phyloP scores from a whole-genome alignment of 2,888 invertebrate genomes.

The Acronicta aceris region DNA sequence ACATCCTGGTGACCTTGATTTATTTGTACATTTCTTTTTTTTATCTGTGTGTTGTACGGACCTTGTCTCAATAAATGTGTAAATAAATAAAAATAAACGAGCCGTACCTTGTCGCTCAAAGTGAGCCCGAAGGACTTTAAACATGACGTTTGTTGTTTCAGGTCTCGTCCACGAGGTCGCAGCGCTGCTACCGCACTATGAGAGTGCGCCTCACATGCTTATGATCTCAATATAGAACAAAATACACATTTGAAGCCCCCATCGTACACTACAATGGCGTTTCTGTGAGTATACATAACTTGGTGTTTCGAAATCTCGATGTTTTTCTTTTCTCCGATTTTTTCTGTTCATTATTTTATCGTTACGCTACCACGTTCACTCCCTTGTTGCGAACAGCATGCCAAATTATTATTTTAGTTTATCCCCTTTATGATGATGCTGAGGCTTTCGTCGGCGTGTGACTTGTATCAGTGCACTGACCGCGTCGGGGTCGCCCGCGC shows the following conservation, averaged over 20 bases:
- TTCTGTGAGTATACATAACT: slow-evolving; percentile 82
- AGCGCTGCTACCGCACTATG: slow-evolving; percentile 81
- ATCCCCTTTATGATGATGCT: slow-evolving; percentile 84
- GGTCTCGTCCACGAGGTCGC: slow-evolving; percentile 73
- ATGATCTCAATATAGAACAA: slow-evolving; percentile 80
- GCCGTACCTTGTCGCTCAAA: slow-evolving; percentile 31
- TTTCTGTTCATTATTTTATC: slow-evolving; percentile 80
- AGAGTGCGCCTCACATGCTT: slow-evolving; percentile 81
- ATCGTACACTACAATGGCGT: slow-evolving; percentile 76
- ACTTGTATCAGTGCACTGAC: slow-evolving; percentile 85
- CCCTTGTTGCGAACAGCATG: slow-evolving; percentile 89
- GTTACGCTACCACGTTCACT: slow-evolving; percentile 88
- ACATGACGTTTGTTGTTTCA: slow-evolving; percentile 79
- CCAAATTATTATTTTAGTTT: slow-evolving; percentile 87
- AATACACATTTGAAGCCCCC: slow-evolving; percentile 71
- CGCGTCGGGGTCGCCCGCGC: slow-evolving; percentile 85
- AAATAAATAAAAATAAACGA: too few species aligned
- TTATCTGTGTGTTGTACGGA: too few species aligned
- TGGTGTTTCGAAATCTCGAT: slow-evolving; percentile 77
- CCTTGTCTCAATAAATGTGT: too few species aligned
- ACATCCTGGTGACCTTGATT: too few species aligned
- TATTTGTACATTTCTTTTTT: too few species aligned
- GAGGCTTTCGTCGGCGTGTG: slow-evolving; percentile 90
- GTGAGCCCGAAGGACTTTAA: slow-evolving; percentile 54
- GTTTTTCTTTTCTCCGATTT: slow-evolving; percentile 80